Base-by-base conservation (phyloP, 2,113 vertebrate genomes). In the Lipophrys pholis region DNA sequence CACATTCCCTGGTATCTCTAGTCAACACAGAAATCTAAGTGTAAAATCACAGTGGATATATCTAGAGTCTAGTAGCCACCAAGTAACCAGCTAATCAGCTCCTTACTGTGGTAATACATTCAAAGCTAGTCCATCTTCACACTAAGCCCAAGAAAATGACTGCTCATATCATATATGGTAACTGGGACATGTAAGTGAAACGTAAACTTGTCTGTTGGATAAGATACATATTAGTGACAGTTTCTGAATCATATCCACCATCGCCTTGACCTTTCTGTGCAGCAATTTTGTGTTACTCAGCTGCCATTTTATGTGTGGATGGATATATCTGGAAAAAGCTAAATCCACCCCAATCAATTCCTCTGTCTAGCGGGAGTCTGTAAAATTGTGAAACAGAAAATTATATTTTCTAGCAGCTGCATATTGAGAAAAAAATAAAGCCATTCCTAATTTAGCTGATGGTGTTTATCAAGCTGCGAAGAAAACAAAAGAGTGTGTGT, bases 401-500 rank as follows among this genome's bases (percentile, higher is more conserved):
- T 45, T 17, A 43, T 45, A 11, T 78, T 60, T 69, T 58, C 40
- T 41, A 12, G 39, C 48, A 48, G 59, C n/a, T 30, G 30, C 35
- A 38, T 36, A 14, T 15, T 42, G 35, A 76, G 56, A 76, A 11
- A 55, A 49, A 60, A 55, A 30, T 30, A 73, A 48, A 56, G 9
- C 40, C 12, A 30, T 21, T 38, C 52, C n/a, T 56, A n/a, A 38
- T 39, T 66, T 51, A 8, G 15, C 36, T 15, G 38, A 38, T 35
- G 11, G 40, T 35, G 12, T 12, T 8, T 5, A 54, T 60, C 12
- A 30, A 59, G 21, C 21, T 30, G 21, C 21, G 21, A 30, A 30
- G 43, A 45, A 45, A 45, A 45, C 11, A 48, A 50, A 17, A 49
- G 21, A 8, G n/a, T n/a, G 15, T 15, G 11, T 61, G 42, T 8